Base-by-base conservation (phyloP, 2,888 invertebrate genomes). In the Prionchulus punctatus region DNA sequence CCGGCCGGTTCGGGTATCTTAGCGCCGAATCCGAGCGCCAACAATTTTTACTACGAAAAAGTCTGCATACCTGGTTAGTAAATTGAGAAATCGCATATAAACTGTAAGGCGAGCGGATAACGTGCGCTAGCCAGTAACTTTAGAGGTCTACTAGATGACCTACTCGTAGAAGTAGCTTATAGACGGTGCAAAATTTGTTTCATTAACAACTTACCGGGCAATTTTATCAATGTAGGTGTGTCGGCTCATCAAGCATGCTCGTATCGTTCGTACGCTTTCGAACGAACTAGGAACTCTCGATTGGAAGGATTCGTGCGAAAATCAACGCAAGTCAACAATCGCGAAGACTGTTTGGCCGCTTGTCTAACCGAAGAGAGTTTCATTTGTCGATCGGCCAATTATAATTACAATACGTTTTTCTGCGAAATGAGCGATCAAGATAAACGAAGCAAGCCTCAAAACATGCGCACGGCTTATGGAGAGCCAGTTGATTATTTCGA, bases 401-500 rank as follows among this genome's bases (percentile, higher is more conserved):
- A 75, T 68, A 71, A 76, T 63, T 71, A 72, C 53, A 69, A 74
- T 26, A 71, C 71, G 47, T 59, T 67, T 42, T 69, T 73, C 53
- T 77, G 76, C 63, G 73, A 73, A 58, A 61, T 77, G 54, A 75
- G 73, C 61, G 69, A 73, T 26, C 76, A 77, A 59, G 77, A 76
- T 50, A 65, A 77, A 56, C 66, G 78, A 52, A 74, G 75, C 1
- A 73, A 74, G 54, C 76, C 77, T 21, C 71, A 72, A 56, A 72
- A 72, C 53, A 74, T 77, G 64, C 69, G 74, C 26, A 69, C 68
- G 54, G 73, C 73, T 64, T 68, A 70, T 36, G 66, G 67, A 36
- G 62, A 63, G 70, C 73, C 63, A 7, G 71, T 76, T 48, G 77
- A 78, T 63, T 78, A 78, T 65, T 72, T 77, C 66, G 78, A 78